Evolutionary conservation across 2,113 vertebrate species (phyloP), one percentile per base, ranked within the genome.

Genomic region (Paraplagusia blochii): DNA sequence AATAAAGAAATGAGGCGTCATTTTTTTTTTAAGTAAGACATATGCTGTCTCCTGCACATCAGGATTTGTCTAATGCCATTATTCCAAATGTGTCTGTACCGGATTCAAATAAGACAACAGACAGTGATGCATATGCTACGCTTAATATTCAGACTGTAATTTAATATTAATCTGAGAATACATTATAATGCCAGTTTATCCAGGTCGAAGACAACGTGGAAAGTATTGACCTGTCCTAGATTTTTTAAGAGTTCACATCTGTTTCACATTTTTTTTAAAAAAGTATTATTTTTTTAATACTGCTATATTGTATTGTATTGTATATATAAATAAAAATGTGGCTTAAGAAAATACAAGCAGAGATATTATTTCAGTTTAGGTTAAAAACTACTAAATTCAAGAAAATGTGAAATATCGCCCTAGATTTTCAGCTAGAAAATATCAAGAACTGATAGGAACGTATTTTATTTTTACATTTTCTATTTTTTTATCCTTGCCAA

Each of bases 61-160:
- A 67, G 75, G 78, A 82, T 89, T 88, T 79, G 44, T 29, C 70
- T 89, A 82, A 89, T 86, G 71, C 82, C 76, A 74, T 86, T 88
- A 77, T 70, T 64, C 66, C 68, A 79, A 86, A 85, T 44, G 48
- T 76, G 76, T 85, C 76, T 66, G 57, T 76, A 14, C 48, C 53
- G 56, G 56, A 58, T 83, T 88, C 77, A 79, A 77, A 64, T 73
- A 76, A 84, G 75, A 72, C 60, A 2, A 55, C 50, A 46, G 66
- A 66, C 52, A 55, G 62, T n/a, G 61, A 19, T 80, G 69, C 82
- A 80, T n/a, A n/a, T n/a, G 36, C 39, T 54, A 12, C 69, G 77
- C 62, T 82, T 80, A 14, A 80, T 85, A 80, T 66, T 62, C 59
- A 9, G 45, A n/a, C 57, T 46, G 50, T 76, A 81, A 80, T 86